Evolutionary conservation across 2,797 vertebrate genomes (phyloP), one percentile per base, ranked within the genome.

Genomic region (Catostomus latipinnis): DNA sequence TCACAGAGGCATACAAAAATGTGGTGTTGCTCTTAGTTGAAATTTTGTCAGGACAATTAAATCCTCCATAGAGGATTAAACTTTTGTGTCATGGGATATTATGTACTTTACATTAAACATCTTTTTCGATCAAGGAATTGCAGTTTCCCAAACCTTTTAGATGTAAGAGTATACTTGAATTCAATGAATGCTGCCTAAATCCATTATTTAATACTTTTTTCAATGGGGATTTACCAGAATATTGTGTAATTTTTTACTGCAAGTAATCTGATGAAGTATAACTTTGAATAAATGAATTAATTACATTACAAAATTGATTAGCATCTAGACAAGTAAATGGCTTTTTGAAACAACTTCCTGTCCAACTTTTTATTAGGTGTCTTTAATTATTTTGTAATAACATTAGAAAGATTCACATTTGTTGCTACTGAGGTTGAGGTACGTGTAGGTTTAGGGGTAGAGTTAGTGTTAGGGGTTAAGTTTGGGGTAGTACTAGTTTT

Each of bases 1-100:
- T 73, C 81, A 81, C 71, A 14, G 16, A 16, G 56, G 61, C 60
- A 70, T 43, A 54, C 61, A 71, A 43, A 57, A 46, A 9, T 6
- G 53, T 61, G 53, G 12, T 76, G 56, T 74, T 50, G 7, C 46
- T 68, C 56, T 67, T 22, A 8, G 66, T 46, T 34, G 9, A 48
- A 34, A 68, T 56, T 57, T 14, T 16, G 46, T 80, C 49, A 22
- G 6, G 14, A 62, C 50, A 18, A 13, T 57, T 4, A 12, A 16
- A 18, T 57, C 57, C 54, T 57, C 45, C 34, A 22, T 8, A 54
- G 46, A 52, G 71, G 60, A 54, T 71, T 73, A 50, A 54, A 68
- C 75, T 22, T 1, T 6, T 16, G 10, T 61, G 52, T 6, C 12
- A 71, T 54, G 43, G 71, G 56, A 16, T 48, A 50, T 22, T 22